Base-by-base conservation (phyloP, 2,888 invertebrate species). In the Sylvicola cinctus region DNA sequence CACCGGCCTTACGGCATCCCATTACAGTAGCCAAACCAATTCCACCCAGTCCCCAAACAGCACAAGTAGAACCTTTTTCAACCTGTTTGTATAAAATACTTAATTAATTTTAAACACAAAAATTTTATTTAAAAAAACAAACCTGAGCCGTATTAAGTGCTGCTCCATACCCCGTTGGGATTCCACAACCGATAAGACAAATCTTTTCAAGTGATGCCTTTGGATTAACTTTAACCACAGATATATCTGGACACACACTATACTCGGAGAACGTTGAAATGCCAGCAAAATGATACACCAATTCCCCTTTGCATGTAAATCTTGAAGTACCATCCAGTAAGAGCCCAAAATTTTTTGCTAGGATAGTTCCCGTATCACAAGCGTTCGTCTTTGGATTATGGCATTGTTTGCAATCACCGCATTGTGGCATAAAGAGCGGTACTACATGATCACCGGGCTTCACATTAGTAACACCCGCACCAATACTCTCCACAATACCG, bases 371-470 rank as follows among this genome's bases (percentile, higher is more conserved):
- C 56, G 83, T 88, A 46, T 79, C 73, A 51, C 95, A 95, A n/a
- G 95, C 61, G 60, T 95, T 95, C 2, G 93, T 91, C 57, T 91
- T 91, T 0, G 79, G 72, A 36, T 74, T 84, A 39, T 74, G 70
- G 58, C 95, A 95, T 57, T 85, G 91, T 53, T 90, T 84, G 61
- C 95, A 95, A 17, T 81, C 74, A 15, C 74, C 68, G 57, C 95
- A 95, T 59, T 95, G 90, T 0, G 93, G 91, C 32, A 87, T 75
- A 50, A 90, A 93, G 20, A 88, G 58, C 1, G 91, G 91, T 36
- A 93, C 69, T n/a, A 95, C 93, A 56, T 29, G 20, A 31, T 36
- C 51, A 58, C 88, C 88, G 35, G 76, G 68, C 47, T 77, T 65
- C 16, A 87, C 74, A 35, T 69, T 66, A 1, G 77, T 81, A 2